phyloP scores from a whole-genome alignment of 2,888 invertebrate genomes.

The Clivina fossor region DNA sequence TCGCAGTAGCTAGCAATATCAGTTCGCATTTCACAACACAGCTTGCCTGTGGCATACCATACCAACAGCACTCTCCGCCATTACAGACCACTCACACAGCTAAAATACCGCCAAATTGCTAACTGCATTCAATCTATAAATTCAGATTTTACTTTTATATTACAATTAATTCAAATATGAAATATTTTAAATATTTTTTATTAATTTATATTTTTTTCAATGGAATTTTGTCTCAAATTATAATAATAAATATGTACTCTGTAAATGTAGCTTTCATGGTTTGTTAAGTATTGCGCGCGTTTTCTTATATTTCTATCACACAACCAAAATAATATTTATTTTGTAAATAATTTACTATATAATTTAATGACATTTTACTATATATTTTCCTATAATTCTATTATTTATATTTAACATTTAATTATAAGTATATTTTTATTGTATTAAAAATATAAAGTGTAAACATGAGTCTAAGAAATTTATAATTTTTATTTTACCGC shows the following conservation, averaged over 20 bases:
- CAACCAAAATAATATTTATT: slow-evolving; percentile 3
- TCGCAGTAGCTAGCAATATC: slow-evolving; percentile 13
- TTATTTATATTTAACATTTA: too few relatives aligned
- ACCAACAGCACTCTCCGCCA: slow-evolving; percentile 19
- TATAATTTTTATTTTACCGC: too few relatives aligned
- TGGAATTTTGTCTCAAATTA: not conserved
- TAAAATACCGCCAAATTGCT: slow-evolving; percentile 1
- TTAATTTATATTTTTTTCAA: not conserved
- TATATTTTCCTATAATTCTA: too few relatives aligned
- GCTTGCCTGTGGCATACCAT: slow-evolving; percentile 13
- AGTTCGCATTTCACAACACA: slow-evolving; percentile 27
- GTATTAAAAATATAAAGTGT: too few relatives aligned
- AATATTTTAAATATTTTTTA: not conserved
- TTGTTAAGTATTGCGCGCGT: slow-evolving; percentile 21
- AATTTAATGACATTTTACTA: too few relatives aligned
- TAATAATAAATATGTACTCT: not conserved
- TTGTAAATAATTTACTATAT: not conserved
- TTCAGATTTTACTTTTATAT: not conserved
- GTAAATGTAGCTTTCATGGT: slow-evolving; percentile 14
- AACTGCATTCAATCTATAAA: not conserved
- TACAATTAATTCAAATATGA: not conserved
- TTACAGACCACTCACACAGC: slow-evolving; percentile 14
- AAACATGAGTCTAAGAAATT: too few relatives aligned
- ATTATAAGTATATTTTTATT: too few relatives aligned
- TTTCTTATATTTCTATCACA: slow-evolving; percentile 14